Conservation (phyloP, 64 coral and sea anemone species). For the Dendrophyllia cribrosa region DNA sequence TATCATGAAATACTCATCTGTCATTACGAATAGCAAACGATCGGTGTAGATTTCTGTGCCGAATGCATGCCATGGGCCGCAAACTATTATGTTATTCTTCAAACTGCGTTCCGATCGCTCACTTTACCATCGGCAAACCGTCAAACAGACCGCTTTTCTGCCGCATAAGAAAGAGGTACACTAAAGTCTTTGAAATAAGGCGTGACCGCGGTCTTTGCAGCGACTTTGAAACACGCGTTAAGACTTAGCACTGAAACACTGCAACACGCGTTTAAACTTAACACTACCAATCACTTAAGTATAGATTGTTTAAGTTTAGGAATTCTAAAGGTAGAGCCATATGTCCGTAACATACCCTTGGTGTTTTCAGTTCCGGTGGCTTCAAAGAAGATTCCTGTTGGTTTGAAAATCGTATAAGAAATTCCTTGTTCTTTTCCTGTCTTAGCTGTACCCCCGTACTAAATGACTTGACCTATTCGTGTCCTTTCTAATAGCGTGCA, state of each 20-base stretch:
- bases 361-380: neutral
- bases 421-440: neutral
- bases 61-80: neutral
- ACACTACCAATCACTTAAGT: too few species aligned
- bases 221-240: too few species aligned
- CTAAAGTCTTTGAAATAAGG: too few species aligned
- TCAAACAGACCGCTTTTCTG: too few species aligned
- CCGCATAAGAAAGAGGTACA: too few species aligned
- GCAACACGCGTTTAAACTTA: too few species aligned
- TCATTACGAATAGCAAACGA: neutral
- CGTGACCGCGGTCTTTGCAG: too few species aligned
- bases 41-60: neutral
- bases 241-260: too few species aligned
- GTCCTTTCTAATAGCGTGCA: neutral
- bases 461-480: too few species aligned
- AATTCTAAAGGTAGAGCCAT: too few species aligned
- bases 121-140: too few species aligned
- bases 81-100: neutral
- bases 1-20: neutral
- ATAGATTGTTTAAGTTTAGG: too few species aligned
- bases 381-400: neutral
- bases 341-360: neutral
- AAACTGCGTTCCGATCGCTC: neutral
- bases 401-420: neutral
- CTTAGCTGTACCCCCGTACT: neutral